phyloP scores from a whole-genome alignment of 1,140 invertebrate genomes.

The Lithobius niger region DNA sequence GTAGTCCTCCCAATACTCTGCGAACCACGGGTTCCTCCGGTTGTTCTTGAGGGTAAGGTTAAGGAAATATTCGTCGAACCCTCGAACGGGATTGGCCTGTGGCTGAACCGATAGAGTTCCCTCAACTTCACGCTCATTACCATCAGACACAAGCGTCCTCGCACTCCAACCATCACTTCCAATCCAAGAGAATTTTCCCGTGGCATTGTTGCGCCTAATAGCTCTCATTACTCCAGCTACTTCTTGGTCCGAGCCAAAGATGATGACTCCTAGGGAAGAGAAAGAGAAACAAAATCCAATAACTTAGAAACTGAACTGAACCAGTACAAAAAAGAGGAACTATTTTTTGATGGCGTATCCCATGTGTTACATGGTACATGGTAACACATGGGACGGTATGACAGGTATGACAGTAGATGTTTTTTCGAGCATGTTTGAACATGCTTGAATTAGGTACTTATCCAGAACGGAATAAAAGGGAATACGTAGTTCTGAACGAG shows the following conservation, averaged over 20 bases:
- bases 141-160: constrained; percentile 67
- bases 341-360: too few relatives aligned
- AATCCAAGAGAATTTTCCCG: constrained; percentile 83
- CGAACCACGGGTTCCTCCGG: constrained; percentile 81
- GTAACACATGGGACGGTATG: too few relatives aligned
- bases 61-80: constrained; percentile 81
- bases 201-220: constrained; percentile 70
- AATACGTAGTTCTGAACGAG: too few relatives aligned
- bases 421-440: too few relatives aligned
- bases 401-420: too few relatives aligned
- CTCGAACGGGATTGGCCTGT: constrained; percentile 67
- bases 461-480: too few relatives aligned
- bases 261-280: constrained; percentile 65
- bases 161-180: constrained; percentile 88
- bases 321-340: too few relatives aligned
- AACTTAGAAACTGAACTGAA: too few relatives aligned
- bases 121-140: constrained; percentile 48
- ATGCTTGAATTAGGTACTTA: too few relatives aligned
- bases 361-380: too few relatives aligned
- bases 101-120: constrained; percentile 86
- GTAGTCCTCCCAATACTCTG: constrained; percentile 88
- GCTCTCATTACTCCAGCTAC: constrained; percentile 87
- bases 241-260: constrained; percentile 92
- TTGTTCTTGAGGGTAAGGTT: constrained; percentile 71
- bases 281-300: too few relatives aligned